Base-by-base conservation (phyloP, 2,797 vertebrate genomes). In the Lindbergichthys nudifrons region DNA sequence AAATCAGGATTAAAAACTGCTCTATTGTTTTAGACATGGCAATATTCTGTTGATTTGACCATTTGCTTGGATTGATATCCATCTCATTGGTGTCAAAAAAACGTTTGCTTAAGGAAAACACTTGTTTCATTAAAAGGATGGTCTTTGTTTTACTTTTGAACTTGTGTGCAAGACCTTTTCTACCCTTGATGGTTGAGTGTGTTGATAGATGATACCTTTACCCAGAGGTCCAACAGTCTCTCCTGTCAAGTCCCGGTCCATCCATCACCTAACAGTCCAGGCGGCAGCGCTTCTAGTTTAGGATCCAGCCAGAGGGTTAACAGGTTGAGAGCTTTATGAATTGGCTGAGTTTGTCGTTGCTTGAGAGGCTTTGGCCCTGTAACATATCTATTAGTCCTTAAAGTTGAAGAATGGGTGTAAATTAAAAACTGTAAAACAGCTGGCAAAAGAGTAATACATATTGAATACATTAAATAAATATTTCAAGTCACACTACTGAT, bases 321-420 rank as follows among this genome's bases (percentile, higher is more conserved):
- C 16, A 51, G 52, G 58, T 52, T 53, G 39, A 65, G n/a, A 71
- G 48, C 45, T 79, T 59, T 36, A n/a, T 32, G 10, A 13, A 54
- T 14, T 1, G n/a, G 16, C 39, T 65, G 32, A 43, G 18, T 51
- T 62, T 30, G 45, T 19, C 21, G 23, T 16, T 16, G 21, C 52
- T 19, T 21, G 36, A 47, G 23, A 63, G 59, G 2, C 65, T 53
- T 16, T 65, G 39, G 5, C 45, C n/a, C 4, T 45, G 21, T 65
- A 26, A 54, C 69, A 70, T 46, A 15, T 19, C 8, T 50, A 19
- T 41, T 4, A 42, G 30, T 54, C 11, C 2, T 2, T 57, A 1
- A 41, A 51, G 51, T 18, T 64, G 47, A 46, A n/a, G 21, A 52
- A 52, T 52, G 16, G 3, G 15, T 5, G 32, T 1, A 36, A 36